Conservation (phyloP, 2,797 vertebrate genomes). For the Presbytis comata region DNA sequence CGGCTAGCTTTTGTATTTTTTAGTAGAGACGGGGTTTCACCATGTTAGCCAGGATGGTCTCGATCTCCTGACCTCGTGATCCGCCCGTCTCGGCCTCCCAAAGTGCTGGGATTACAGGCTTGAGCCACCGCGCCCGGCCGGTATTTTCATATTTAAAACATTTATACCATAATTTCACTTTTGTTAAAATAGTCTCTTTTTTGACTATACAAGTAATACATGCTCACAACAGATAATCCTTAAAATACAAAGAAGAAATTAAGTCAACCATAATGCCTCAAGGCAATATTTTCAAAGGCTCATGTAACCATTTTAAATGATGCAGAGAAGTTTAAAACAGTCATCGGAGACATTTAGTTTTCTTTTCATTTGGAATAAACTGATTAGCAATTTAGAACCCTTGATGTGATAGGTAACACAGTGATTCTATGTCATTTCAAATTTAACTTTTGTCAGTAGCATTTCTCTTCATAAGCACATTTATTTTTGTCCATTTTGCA, state of each 20-base stretch:
- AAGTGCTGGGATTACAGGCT: too few species aligned
- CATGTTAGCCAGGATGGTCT: too few species aligned
- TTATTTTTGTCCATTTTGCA: slow-evolving; percentile 79
- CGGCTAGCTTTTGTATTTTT: too few species aligned
- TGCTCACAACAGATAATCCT: slow-evolving; percentile 44
- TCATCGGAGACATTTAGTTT: slow-evolving; percentile 63
- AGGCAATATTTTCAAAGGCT: slow-evolving; percentile 59
- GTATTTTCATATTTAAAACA: slow-evolving; percentile 50
- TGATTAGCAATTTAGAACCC: not conserved
- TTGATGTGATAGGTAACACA: slow-evolving; percentile 64
- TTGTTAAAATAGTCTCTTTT: slow-evolving; percentile 51
- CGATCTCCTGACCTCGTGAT: too few species aligned
- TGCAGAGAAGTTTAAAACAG: slow-evolving; percentile 74
- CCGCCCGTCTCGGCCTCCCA: too few species aligned
- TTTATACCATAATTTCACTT: slow-evolving; percentile 27
- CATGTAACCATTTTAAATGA: slow-evolving; percentile 60
- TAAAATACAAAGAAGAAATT: slow-evolving; percentile 56
- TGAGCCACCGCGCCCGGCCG: too few species aligned
- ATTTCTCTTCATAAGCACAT: slow-evolving; percentile 68
- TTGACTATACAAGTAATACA: slow-evolving; percentile 51
- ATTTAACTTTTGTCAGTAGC: slow-evolving; percentile 69
- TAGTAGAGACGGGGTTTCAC: too few species aligned
- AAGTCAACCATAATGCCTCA: slow-evolving; percentile 37
- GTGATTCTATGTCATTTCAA: slow-evolving; percentile 71
- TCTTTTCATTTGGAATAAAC: slow-evolving; percentile 73